Conservation (phyloP, 1,140 invertebrate genomes). For the Drosophila auraria region DNA sequence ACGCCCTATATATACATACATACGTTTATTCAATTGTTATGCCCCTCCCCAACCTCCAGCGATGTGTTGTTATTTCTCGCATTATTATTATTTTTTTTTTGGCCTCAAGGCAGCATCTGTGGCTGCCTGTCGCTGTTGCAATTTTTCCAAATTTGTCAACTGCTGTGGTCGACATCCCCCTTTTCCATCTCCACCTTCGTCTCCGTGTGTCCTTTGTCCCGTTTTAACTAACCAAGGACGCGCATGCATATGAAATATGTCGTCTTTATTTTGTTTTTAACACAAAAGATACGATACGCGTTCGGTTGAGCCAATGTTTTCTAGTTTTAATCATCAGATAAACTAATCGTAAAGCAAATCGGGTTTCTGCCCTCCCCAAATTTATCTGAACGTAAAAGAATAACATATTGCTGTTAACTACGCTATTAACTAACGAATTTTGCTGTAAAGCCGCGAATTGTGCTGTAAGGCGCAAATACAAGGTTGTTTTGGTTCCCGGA, state of each 20-base stretch:
- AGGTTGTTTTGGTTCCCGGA: no score
- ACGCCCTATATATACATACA: not conserved
- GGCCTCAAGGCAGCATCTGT: slow-evolving; percentile 44
- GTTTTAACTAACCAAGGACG: slow-evolving; percentile 42
- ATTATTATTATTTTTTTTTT: slow-evolving; percentile 20
- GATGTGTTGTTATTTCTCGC: slow-evolving; percentile 12
- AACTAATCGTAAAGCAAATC: no score
- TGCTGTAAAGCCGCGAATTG: no score
- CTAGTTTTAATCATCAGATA: no score
- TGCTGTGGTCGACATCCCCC: slow-evolving; percentile 41
- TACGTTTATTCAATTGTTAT: slow-evolving; percentile 27
- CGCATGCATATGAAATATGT: slow-evolving; percentile 69
- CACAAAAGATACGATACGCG: slow-evolving; percentile 1
- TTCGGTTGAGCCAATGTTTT: not conserved
- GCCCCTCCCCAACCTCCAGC: not conserved
- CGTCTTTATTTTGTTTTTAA: slow-evolving; percentile 51
- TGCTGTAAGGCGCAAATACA: no score
- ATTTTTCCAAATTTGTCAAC: slow-evolving; percentile 79
- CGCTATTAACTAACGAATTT: no score
- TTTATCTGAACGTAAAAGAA: no score
- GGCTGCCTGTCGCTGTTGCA: slow-evolving; percentile 58
- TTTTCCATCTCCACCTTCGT: not conserved
- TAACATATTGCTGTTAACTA: no score
- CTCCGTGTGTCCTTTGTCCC: slow-evolving; percentile 4
- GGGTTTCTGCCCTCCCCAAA: no score